Evolutionary conservation across 2,113 vertebrate genomes (phyloP).

Genomic region (Chaetodon auriga): DNA sequence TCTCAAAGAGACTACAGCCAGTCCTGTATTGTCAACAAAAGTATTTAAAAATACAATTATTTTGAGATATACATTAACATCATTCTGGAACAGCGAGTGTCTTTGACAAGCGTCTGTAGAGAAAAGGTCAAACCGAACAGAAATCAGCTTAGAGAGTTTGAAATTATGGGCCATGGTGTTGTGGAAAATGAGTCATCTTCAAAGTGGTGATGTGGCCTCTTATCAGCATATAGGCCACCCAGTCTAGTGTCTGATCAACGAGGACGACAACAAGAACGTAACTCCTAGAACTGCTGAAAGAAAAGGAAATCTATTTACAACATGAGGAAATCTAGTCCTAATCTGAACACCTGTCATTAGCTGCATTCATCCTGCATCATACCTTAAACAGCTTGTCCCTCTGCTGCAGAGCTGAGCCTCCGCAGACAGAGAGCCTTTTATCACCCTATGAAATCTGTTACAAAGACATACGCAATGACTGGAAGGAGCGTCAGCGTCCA

Average conservation of each 20-base stretch:
- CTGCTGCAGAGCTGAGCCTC: background rate
- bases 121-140: slow-evolving; percentile 14
- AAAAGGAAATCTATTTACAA: slow-evolving; percentile 18
- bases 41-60: slow-evolving; percentile 75
- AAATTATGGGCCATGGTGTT: background rate
- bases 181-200: background rate
- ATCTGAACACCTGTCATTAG: slow-evolving; percentile 17
- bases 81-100: slow-evolving; percentile 39
- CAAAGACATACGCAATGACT: slow-evolving; percentile 10
- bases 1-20: slow-evolving; percentile 48
- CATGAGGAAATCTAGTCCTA: background rate
- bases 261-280: slow-evolving; percentile 13
- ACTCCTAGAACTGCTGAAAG: background rate
- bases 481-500: background rate
- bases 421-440: background rate
- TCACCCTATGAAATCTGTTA: background rate
- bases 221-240: background rate
- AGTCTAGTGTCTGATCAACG: slow-evolving; percentile 3
- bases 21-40: slow-evolving; percentile 60
- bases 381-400: slow-evolving; percentile 6
- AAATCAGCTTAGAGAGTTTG: slow-evolving; percentile 28
- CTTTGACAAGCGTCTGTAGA: slow-evolving; percentile 43
- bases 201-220: background rate
- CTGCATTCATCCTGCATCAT: slow-evolving; percentile 8
- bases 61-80: slow-evolving; percentile 63